Base-by-base conservation (phyloP, 23 tunicate species). In the Styela plicata region DNA sequence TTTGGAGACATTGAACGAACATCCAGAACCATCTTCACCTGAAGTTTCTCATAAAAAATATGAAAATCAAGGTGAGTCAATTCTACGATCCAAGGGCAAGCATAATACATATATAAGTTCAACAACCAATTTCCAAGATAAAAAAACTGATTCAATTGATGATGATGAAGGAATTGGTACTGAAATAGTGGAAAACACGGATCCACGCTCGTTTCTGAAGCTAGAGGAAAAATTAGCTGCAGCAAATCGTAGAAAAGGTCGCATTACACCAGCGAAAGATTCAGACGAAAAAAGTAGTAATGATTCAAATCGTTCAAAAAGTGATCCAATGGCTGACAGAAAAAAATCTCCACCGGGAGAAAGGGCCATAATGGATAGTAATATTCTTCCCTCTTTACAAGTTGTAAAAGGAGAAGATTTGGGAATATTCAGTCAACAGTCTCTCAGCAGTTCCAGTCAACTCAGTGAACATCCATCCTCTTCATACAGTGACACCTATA, bases 321-420 rank as follows among this genome's bases (percentile, higher is more conserved):
- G 88, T 69, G 88, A 85, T 66, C 87, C 82, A 19, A 84, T 63
- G 31, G 63, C 82, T 20, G 63, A 64, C 64, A 73, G 82, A 17
- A 84, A 77, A 64, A 74, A n/a, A n/a, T n/a, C 68, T 34, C 69
- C 85, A 21, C 63, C 75, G 10, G n/a, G n/a, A n/a, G n/a, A n/a
- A n/a, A n/a, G n/a, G n/a, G n/a, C n/a, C n/a, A n/a, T n/a, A n/a
- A n/a, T 33, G 22, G 79, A 74, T 21, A 27, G 57, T 23, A 62
- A 62, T 62, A 67, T 67, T 27, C 71, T 67, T 25, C 31, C 31
- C 0, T 27, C 71, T 27, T 62, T 62, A 0, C 1, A 67, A 67
- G 31, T 25, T 29, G 31, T 19, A 25, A 67, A 67, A 67, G 31
- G 31, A 27, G 30, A 25, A 18, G 17, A n/a, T 13, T 0, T 17